Conservation (phyloP, 1,140 invertebrate genomes). For the Rhysida immarginata region DNA sequence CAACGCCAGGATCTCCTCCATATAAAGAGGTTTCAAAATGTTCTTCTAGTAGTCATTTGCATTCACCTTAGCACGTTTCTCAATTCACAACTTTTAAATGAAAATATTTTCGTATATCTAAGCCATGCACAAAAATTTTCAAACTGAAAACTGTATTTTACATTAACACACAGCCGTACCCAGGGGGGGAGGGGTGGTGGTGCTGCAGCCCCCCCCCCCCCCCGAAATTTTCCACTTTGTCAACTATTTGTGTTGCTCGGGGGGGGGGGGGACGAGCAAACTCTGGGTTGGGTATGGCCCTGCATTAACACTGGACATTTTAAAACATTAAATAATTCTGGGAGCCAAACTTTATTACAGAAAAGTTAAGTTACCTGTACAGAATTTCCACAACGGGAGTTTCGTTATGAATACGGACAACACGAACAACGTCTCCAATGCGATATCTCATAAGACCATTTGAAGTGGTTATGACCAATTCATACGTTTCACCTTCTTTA, state of each 20-base stretch:
- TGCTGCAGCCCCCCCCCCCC: no score
- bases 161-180: no score
- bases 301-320: not conserved
- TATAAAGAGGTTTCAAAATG: no score
- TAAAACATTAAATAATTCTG: not conserved
- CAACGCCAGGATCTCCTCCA: no score
- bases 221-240: not conserved
- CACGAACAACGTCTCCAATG: slow-evolving; percentile 28
- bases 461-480: slow-evolving; percentile 27
- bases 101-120: no score
- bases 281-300: not conserved
- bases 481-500: slow-evolving; percentile 22
- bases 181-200: no score
- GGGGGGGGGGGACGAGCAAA: not conserved
- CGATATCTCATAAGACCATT: slow-evolving; percentile 27
- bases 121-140: no score
- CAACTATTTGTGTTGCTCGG: no score
- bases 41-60: no score
- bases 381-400: slow-evolving; percentile 28
- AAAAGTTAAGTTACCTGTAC: slow-evolving; percentile 20
- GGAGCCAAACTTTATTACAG: not conserved
- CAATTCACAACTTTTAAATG: no score
- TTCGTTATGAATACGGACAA: slow-evolving; percentile 24
- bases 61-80: no score
- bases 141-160: no score